phyloP scores from a whole-genome alignment of 2,113 vertebrate genomes.

The Riparia riparia region DNA sequence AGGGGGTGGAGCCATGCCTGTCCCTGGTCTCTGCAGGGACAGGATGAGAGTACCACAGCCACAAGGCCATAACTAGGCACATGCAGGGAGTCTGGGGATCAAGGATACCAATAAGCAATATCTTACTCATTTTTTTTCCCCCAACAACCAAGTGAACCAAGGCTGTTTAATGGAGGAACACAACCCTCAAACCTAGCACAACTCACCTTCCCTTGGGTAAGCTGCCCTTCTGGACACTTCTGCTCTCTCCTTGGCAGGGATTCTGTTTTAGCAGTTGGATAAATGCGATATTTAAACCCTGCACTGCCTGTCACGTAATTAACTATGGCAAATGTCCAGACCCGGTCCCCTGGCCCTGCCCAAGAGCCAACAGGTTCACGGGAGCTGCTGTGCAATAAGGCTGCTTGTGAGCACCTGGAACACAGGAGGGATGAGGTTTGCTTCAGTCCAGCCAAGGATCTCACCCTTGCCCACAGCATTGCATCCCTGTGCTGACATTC shows the following conservation, averaged over 20 bases:
- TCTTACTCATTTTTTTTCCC: background rate
- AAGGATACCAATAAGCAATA: background rate
- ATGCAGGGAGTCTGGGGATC: no score
- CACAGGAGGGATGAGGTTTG: background rate
- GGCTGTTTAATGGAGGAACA: background rate
- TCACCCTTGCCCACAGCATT: accelerated
- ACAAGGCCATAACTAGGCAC: accelerated
- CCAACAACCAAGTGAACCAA: background rate
- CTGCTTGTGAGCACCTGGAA: background rate
- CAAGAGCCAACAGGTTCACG: background rate
- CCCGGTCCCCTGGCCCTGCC: accelerated
- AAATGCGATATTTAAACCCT: background rate
- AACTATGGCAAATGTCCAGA: background rate
- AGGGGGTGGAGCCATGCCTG: background rate
- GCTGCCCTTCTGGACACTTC: background rate
- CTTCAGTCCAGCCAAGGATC: background rate
- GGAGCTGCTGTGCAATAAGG: background rate
- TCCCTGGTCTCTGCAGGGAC: background rate
- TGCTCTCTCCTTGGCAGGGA: background rate
- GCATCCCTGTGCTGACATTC: background rate
- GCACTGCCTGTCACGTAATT: accelerated
- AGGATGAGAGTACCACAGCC: background rate
- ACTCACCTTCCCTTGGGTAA: background rate
- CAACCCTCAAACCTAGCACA: background rate
- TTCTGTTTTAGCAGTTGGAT: background rate